phyloP scores from a whole-genome alignment of 2,113 vertebrate genomes.

The Uria lomvia region DNA sequence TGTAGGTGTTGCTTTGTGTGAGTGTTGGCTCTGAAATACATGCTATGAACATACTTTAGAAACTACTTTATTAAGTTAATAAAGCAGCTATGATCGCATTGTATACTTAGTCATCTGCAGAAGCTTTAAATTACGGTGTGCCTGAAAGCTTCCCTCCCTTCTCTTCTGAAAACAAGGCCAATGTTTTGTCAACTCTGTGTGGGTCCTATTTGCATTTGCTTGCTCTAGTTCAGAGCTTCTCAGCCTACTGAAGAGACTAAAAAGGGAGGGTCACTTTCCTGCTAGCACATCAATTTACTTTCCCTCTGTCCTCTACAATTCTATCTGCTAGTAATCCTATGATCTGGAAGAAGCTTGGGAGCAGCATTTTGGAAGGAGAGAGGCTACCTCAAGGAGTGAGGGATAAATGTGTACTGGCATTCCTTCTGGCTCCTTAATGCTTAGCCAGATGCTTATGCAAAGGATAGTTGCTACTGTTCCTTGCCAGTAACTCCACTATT shows the following conservation, averaged over 20 bases:
- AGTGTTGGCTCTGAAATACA: background rate
- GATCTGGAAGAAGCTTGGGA: background rate
- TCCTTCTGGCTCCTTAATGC: background rate
- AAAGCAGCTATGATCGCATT: background rate
- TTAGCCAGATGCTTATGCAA: background rate
- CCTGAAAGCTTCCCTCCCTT: constrained; percentile 7
- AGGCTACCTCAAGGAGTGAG: background rate
- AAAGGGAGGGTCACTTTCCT: background rate
- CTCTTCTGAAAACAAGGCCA: background rate
- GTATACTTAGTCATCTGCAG: background rate
- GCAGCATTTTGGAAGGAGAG: background rate
- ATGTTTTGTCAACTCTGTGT: constrained; percentile 43
- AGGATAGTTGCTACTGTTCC: background rate
- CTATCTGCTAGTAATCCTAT: background rate
- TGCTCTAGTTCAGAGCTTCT: background rate
- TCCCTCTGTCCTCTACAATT: background rate
- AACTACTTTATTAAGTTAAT: background rate
- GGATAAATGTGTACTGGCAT: background rate
- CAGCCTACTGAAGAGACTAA: background rate
- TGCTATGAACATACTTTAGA: background rate
- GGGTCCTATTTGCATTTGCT: background rate
- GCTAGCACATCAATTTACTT: background rate
- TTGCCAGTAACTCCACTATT: background rate
- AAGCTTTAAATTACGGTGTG: background rate
- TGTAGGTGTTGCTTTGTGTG: background rate